Evolutionary conservation across 2,113 vertebrate species (phyloP).

Genomic region (Siniperca knerii): DNA sequence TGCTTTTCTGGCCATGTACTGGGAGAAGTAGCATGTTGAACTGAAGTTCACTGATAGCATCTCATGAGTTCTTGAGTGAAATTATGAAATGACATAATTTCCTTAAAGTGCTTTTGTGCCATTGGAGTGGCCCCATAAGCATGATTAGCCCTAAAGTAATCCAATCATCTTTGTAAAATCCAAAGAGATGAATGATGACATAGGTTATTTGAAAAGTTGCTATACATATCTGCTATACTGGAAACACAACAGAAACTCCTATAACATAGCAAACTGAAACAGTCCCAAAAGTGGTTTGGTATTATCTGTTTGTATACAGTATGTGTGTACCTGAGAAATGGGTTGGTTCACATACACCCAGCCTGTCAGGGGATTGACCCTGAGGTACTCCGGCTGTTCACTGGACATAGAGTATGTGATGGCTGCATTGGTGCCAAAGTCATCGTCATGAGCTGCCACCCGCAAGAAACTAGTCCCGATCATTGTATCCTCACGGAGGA

Average conservation of each 20-base stretch:
- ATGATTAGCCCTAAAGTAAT: neutral
- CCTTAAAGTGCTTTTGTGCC: neutral
- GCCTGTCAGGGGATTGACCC: conserved; percentile 89
- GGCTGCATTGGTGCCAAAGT: conserved; percentile 89
- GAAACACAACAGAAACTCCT: neutral
- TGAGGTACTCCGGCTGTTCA: conserved; percentile 87
- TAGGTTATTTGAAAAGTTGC: neutral
- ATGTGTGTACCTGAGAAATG: conserved; percentile 86
- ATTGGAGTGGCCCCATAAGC: neutral
- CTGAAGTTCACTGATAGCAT: neutral
- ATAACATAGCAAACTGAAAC: neutral
- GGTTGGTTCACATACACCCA: conserved; percentile 92
- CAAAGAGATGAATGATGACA: neutral
- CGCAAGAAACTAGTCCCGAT: conserved; percentile 91
- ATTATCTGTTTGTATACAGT: neutral
- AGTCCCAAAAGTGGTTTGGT: neutral
- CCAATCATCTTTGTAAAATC: neutral
- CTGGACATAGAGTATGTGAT: conserved; percentile 86
- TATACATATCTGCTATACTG: neutral
- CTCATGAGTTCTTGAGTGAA: neutral
- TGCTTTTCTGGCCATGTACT: conserved; percentile 4
- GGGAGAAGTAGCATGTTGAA: neutral
- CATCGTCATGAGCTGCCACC: conserved; percentile 89
- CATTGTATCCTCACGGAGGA: conserved; percentile 89
- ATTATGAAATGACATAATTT: neutral